phyloP scores from a whole-genome alignment of 23 tunicate genomes.

The Styela clava region DNA sequence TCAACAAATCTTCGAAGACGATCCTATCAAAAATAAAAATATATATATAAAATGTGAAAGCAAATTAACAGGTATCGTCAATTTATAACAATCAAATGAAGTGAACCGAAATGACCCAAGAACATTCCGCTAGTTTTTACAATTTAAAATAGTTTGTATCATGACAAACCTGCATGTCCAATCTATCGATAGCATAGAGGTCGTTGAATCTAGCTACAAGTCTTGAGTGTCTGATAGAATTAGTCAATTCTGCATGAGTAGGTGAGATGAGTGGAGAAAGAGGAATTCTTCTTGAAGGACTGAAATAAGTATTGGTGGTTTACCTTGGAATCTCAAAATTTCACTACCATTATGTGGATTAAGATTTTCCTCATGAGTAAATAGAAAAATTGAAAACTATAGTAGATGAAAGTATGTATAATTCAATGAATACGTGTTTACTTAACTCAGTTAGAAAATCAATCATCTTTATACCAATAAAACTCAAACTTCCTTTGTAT shows the following conservation, averaged over 20 bases:
- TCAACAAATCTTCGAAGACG: conserved; percentile 87
- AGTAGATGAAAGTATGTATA: too few species aligned
- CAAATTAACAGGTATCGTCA: not conserved
- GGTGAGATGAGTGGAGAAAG: conserved; percentile 73
- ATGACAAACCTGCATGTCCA: conserved; percentile 93
- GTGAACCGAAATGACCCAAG: too few species aligned
- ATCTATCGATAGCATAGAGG: conserved; percentile 80
- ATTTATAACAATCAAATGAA: too few species aligned
- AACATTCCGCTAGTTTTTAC: too few species aligned
- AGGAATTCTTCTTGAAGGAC: conserved; percentile 24
- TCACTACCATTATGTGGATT: too few species aligned
- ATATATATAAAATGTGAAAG: too few species aligned
- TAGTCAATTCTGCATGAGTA: conserved; percentile 92
- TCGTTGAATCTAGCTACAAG: conserved; percentile 92
- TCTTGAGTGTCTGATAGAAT: conserved; percentile 88
- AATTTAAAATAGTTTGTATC: too few species aligned
- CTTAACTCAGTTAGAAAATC: not conserved
- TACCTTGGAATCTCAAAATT: too few species aligned
- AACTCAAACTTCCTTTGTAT: not conserved
- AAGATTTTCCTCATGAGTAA: too few species aligned
- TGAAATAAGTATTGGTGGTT: conserved; percentile 1
- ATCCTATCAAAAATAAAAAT: conserved; percentile 42
- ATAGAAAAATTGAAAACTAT: too few species aligned
- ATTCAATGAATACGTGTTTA: not conserved
- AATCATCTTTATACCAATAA: not conserved